Conservation (phyloP, 2,888 invertebrate species). For the Cheilosia soror region DNA sequence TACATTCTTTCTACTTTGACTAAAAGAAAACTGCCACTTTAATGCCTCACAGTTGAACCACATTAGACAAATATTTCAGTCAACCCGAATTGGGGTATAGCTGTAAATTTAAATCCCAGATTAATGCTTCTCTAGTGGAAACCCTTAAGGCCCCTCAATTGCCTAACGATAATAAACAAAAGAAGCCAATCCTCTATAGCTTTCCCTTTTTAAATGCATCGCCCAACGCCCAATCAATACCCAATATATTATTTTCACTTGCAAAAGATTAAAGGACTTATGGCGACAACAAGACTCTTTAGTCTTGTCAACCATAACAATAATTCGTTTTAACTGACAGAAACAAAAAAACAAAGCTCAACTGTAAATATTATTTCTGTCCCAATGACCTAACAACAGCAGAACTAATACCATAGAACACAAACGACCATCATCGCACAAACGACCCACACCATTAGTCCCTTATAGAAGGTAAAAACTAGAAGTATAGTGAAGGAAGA, state of each 20-base stretch:
- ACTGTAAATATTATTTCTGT: slow-evolving; percentile 73
- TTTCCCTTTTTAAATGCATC: slow-evolving; percentile 23
- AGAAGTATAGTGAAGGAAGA: slow-evolving; percentile 6
- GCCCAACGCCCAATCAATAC: slow-evolving; percentile 12
- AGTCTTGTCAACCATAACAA: slow-evolving; percentile 37
- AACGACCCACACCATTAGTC: slow-evolving; percentile 60
- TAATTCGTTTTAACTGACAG: slow-evolving; percentile 71
- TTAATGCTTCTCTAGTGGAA: no score
- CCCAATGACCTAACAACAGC: slow-evolving; percentile 69
- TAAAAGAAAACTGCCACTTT: no score
- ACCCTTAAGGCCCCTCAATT: no score
- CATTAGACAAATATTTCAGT: no score
- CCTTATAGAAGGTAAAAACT: slow-evolving; percentile 21
- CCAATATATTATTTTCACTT: slow-evolving; percentile 58
- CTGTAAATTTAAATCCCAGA: no score
- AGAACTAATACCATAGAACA: slow-evolving; percentile 36
- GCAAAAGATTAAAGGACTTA: slow-evolving; percentile 66
- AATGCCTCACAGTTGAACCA: no score
- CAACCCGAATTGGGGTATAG: no score
- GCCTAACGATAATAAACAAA: no score
- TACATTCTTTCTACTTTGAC: no score
- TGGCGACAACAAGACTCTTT: slow-evolving; percentile 63
- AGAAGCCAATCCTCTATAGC: neutral
- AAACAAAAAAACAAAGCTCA: slow-evolving; percentile 50
- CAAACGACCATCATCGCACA: slow-evolving; percentile 33